Conservation (phyloP, 2,113 vertebrate species). For the Notiomystis cincta region DNA sequence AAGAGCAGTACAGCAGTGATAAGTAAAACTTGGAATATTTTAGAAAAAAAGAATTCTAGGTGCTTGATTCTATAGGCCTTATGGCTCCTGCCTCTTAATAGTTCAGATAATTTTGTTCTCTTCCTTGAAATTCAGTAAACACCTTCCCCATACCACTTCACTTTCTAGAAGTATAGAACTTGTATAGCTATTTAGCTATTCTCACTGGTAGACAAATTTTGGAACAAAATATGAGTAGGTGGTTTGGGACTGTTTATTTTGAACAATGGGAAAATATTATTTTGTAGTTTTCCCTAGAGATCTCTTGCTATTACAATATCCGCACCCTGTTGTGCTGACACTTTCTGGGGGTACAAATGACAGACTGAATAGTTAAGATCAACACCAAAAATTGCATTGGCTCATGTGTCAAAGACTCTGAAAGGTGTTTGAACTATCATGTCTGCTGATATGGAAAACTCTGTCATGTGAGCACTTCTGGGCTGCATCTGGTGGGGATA, state of each 20-base stretch:
- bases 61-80: background rate
- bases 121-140: background rate
- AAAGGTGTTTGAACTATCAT: background rate
- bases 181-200: background rate
- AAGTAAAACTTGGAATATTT: background rate
- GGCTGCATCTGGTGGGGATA: background rate
- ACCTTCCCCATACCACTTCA: background rate
- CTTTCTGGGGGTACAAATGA: background rate
- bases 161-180: background rate
- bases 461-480: background rate
- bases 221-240: background rate
- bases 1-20: background rate
- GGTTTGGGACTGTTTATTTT: background rate
- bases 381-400: background rate
- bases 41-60: background rate
- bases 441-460: background rate
- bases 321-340: background rate
- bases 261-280: too few species aligned
- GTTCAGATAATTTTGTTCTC: background rate
- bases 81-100: background rate
- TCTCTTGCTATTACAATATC: background rate
- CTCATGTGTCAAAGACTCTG: background rate
- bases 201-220: background rate
- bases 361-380: background rate
- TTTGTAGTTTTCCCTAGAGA: background rate